Conservation (phyloP, 2,888 invertebrate species). For the Agrotis ipsilon region DNA sequence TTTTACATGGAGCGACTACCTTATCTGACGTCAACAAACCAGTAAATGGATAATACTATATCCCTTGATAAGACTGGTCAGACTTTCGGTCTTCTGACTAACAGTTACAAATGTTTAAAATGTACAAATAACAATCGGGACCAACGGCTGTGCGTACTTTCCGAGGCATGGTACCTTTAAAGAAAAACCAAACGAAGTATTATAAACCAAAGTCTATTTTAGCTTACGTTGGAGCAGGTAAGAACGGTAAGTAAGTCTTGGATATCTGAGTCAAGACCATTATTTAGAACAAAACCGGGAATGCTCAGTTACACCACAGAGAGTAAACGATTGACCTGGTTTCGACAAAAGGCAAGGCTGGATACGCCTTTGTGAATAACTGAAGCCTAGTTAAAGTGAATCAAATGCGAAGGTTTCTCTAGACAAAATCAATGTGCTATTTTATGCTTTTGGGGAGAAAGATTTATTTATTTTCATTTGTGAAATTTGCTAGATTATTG, state of each 20-base stretch:
- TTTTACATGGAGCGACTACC: no score
- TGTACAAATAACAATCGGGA: no score
- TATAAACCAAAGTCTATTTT: neutral
- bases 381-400: conserved; percentile 20
- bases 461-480: neutral
- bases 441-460: neutral
- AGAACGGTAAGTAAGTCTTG: no score
- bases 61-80: no score
- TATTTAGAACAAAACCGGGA: conserved; percentile 1
- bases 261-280: neutral
- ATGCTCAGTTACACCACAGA: conserved; percentile 5
- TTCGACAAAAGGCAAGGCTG: conserved; percentile 32
- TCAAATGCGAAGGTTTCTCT: conserved; percentile 15
- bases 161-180: no score
- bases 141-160: no score
- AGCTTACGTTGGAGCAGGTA: neutral
- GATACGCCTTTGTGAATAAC: conserved; percentile 29
- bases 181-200: no score
- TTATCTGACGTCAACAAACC: no score
- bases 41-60: no score
- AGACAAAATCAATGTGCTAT: conserved; percentile 2
- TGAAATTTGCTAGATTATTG: no score
- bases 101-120: no score
- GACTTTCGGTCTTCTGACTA: no score
- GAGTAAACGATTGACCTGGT: conserved; percentile 48